Percentiles rank a stretch among this genome's conserved stretches.
phyloP scores from a whole-genome alignment of 37 sponge, comb jelly and placozoan genomes.

The Agelas oroides region DNA sequence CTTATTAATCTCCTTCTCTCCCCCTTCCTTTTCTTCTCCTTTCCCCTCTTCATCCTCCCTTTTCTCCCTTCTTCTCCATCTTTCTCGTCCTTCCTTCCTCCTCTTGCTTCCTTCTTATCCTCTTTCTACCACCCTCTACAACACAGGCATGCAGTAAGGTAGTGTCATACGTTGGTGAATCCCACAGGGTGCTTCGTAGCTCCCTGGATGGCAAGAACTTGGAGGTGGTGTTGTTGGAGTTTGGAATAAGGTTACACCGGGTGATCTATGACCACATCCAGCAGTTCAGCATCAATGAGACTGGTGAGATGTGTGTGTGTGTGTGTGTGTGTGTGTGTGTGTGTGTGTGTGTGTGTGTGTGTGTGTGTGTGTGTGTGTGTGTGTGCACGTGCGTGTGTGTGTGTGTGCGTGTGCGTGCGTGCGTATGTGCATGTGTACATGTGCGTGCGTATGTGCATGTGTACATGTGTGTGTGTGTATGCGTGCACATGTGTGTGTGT shows the following conservation, averaged over 20 bases:
- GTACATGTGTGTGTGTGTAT: background rate
- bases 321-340: no score
- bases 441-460: background rate
- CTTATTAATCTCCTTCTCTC: background rate
- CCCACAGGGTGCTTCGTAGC: constrained; percentile 36
- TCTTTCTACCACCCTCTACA: background rate
- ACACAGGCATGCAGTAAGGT: constrained; percentile 73
- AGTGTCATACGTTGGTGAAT: constrained; percentile 52
- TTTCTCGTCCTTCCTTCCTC: background rate
- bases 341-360: background rate
- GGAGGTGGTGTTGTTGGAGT: constrained; percentile 74
- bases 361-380: no score
- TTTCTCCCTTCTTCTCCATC: background rate
- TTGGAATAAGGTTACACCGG: constrained; percentile 82
- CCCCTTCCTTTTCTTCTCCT: background rate
- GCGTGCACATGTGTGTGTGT: background rate
- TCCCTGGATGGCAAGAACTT: constrained; percentile 91
- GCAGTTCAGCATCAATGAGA: constrained; percentile 72
- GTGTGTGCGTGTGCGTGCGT: background rate
- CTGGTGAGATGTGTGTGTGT: constrained; percentile 30
- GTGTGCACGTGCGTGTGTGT: no score
- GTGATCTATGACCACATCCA: constrained; percentile 83
- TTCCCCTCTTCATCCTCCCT: background rate
- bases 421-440: no score
- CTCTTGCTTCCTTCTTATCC: background rate